Percentiles rank a stretch among this genome's conserved stretches.
phyloP scores from a whole-genome alignment of 2,888 invertebrate species.

The Ischnura elegans region DNA sequence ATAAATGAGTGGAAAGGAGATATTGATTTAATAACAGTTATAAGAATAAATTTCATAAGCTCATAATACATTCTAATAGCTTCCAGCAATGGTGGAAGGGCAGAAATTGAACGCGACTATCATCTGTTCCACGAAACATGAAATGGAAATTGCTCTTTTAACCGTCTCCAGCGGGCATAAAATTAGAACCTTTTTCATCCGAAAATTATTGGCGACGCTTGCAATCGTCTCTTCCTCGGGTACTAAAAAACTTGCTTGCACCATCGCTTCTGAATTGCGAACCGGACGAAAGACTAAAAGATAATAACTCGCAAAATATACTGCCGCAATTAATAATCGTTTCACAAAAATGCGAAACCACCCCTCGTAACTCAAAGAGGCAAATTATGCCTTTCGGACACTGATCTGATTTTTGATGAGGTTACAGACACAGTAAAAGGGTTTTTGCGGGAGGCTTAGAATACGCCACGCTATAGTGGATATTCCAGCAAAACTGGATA shows the following conservation, averaged over 20 bases:
- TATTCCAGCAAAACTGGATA: slow-evolving; percentile 45
- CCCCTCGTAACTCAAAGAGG: slow-evolving; percentile 20
- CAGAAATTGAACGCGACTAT: background rate
- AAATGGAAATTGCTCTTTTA: background rate
- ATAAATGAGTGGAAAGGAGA: background rate
- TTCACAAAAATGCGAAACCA: background rate
- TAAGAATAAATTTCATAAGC: background rate
- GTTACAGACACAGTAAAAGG: slow-evolving; percentile 17
- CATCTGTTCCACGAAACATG: background rate
- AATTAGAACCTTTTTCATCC: background rate
- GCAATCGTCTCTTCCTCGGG: background rate
- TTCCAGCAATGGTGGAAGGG: background rate
- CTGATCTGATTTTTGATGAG: slow-evolving; percentile 20
- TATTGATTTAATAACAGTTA: background rate
- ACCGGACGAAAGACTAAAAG: background rate
- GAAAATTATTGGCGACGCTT: background rate
- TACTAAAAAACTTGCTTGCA: too few relatives aligned
- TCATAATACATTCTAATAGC: background rate
- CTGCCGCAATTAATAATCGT: background rate
- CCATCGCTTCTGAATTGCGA: background rate
- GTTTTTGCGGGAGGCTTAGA: background rate
- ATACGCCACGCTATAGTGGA: background rate
- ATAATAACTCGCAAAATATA: background rate
- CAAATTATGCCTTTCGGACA: slow-evolving; percentile 39
- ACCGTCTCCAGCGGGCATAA: background rate